phyloP scores from a whole-genome alignment of 2,888 invertebrate species.

The Psococerastis gibbosa region DNA sequence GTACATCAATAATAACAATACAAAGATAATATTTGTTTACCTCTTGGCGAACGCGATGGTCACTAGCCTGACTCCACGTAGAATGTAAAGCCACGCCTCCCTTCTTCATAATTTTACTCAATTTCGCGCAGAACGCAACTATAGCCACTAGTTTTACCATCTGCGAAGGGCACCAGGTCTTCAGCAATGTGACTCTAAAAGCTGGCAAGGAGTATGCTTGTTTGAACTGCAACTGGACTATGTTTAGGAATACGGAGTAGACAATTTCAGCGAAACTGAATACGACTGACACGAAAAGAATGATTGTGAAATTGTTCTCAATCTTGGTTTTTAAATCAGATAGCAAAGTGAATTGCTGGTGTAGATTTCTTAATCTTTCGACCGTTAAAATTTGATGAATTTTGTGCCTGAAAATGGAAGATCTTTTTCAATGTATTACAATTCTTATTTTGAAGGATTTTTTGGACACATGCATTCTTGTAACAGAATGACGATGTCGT shows the following conservation, averaged over 20 bases:
- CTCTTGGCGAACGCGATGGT: background rate
- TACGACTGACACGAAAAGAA: background rate
- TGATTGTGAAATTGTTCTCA: conserved; percentile 19
- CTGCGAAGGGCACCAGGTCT: background rate
- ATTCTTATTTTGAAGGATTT: too few relatives aligned
- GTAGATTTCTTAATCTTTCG: conserved; percentile 11
- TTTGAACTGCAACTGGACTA: background rate
- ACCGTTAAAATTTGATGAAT: too few relatives aligned
- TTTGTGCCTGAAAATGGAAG: too few relatives aligned
- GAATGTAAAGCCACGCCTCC: background rate
- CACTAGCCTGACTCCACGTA: background rate
- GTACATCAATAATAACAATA: too few relatives aligned
- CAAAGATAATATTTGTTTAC: too few relatives aligned
- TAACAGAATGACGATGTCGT: too few relatives aligned
- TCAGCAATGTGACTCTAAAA: background rate
- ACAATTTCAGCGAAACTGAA: background rate
- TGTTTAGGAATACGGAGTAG: conserved; percentile 3
- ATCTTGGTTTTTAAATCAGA: conserved; percentile 23
- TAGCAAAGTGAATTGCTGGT: conserved; percentile 13
- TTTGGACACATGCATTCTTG: too few relatives aligned
- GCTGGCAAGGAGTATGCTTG: background rate
- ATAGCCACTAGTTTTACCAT: background rate
- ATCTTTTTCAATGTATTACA: too few relatives aligned
- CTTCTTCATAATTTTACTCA: background rate
- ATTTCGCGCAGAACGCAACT: background rate